A percentile compares a stretch with the other conserved stretches of the same genome.
Conservation (phyloP, 2,113 vertebrate genomes). For the Spizaetus ornatus region DNA sequence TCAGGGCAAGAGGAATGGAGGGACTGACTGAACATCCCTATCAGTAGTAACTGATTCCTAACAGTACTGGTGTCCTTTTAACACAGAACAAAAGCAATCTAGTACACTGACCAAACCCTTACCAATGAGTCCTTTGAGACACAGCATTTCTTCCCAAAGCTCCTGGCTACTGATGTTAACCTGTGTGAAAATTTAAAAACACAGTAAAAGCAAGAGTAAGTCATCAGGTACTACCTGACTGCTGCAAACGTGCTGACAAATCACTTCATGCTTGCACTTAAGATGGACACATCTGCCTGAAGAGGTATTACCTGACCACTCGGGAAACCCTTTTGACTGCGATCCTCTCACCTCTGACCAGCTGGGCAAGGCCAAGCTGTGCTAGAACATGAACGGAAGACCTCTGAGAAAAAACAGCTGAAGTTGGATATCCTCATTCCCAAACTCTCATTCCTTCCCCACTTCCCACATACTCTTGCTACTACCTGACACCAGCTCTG, state of each 20-base stretch:
- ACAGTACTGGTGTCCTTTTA: background rate
- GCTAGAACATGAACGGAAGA: background rate
- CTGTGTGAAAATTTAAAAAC: conserved; percentile 65
- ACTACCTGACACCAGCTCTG: background rate
- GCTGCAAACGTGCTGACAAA: background rate
- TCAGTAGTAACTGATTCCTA: background rate
- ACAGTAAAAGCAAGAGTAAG: background rate
- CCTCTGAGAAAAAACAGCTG: background rate
- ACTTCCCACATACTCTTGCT: background rate
- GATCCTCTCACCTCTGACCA: background rate
- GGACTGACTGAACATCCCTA: background rate
- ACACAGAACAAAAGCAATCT: background rate
- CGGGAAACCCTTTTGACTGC: background rate
- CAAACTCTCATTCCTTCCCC: background rate
- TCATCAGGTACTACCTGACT: background rate
- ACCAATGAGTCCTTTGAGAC: conserved; percentile 88
- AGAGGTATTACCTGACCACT: background rate
- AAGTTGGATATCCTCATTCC: background rate
- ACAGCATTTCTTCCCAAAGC: conserved; percentile 89
- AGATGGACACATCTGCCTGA: background rate
- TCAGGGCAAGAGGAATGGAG: background rate
- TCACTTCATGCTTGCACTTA: background rate
- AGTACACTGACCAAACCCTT: conserved; percentile 1
- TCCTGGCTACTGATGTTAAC: conserved; percentile 83
- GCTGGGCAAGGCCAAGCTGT: background rate